Percentiles rank a stretch among this genome's conserved stretches.
These are phyloP conservation scores for Boloria euphrosyne DNA, from an alignment of 2,888 invertebrate species.

Conservation along the genomic window DNA sequence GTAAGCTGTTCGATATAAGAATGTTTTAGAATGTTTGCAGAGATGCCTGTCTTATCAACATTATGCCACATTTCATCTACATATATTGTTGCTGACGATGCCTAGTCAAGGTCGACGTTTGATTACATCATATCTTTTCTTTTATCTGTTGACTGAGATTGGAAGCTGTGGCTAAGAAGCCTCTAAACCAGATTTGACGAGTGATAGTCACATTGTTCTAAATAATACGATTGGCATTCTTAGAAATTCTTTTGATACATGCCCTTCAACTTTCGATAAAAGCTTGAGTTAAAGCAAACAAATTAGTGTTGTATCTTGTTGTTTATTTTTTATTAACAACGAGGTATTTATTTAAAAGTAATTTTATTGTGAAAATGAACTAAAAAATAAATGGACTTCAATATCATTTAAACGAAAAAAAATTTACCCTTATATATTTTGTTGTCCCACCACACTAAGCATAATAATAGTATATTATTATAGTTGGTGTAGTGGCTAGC, in stretches of 20 bases:
- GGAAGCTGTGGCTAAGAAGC: constrained; percentile 29
- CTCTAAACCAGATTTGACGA: constrained; percentile 28
- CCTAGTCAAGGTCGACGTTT: constrained; percentile 29
- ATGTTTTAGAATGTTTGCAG: not conserved
- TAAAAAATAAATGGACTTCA: no score
- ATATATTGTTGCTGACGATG: constrained; percentile 24
- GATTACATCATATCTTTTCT: constrained; percentile 28
- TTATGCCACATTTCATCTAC: constrained; percentile 22
- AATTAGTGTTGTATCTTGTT: not conserved
- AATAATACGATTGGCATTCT: not conserved
- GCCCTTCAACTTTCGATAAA: not conserved
- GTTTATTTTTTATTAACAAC: no score
- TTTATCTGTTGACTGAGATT: constrained; percentile 34
- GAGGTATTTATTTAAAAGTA: no score
- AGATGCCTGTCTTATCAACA: constrained; percentile 24
- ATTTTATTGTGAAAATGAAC: no score
- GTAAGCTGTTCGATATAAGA: no score
- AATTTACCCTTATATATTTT: no score
- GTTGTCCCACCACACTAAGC: no score
- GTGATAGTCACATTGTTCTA: constrained; percentile 19
- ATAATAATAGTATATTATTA: no score
- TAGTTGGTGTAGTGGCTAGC: no score
- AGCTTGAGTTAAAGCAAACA: not conserved
- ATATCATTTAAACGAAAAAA: no score
- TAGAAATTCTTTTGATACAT: not conserved